Evolutionary conservation across 1,140 invertebrate species (phyloP).

Genomic region (Latrodectus geometricus): DNA sequence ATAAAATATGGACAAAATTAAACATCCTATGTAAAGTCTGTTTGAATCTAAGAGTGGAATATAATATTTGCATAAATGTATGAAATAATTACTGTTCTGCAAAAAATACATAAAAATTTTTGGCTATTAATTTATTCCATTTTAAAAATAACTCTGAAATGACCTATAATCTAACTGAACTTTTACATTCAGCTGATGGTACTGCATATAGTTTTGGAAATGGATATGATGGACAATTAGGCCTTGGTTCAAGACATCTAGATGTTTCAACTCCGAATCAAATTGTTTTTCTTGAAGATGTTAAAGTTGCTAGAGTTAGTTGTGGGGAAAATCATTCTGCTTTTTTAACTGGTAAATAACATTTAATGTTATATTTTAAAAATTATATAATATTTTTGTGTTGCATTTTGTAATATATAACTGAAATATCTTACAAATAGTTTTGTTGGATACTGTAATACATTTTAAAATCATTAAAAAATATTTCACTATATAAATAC

Average conservation of each 20-base stretch:
- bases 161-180: background rate
- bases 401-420: background rate
- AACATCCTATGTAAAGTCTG: too few species aligned
- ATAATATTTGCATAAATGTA: too few species aligned
- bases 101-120: too few species aligned
- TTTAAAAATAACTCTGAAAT: background rate
- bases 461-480: background rate
- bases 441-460: background rate
- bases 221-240: constrained; percentile 76
- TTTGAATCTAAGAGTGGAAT: too few species aligned
- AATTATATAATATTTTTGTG: background rate
- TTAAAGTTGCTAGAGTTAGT: constrained; percentile 72
- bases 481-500: background rate
- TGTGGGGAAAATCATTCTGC: constrained; percentile 80
- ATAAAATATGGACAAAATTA: too few species aligned
- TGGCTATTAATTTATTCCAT: too few species aligned
- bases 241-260: constrained; percentile 71
- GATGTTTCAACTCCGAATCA: constrained; percentile 66
- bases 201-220: constrained; percentile 62
- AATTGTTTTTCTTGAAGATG: constrained; percentile 69
- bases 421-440: background rate
- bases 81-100: too few species aligned
- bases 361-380: background rate
- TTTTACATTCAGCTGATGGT: constrained; percentile 47
- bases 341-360: constrained; percentile 76